Evolutionary conservation across 2,113 vertebrate genomes (phyloP).

Genomic region (Zingel zingel): DNA sequence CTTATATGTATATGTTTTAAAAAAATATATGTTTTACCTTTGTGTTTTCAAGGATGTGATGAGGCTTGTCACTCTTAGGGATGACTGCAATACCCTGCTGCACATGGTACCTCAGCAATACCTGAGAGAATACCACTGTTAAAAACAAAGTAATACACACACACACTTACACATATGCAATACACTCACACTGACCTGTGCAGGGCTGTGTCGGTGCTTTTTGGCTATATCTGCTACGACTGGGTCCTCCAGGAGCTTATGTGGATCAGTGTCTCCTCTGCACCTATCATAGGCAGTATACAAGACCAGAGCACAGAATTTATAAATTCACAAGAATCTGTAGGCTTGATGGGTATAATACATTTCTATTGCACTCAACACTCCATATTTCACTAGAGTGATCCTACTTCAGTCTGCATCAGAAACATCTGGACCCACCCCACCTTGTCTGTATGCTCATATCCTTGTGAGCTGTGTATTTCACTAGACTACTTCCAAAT

Average conservation of each 20-base stretch:
- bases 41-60: constrained; percentile 86
- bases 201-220: constrained; percentile 73
- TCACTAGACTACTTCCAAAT: background rate
- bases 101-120: constrained; percentile 82
- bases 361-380: background rate
- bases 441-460: background rate
- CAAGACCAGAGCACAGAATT: background rate
- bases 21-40: constrained; percentile 78
- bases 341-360: background rate
- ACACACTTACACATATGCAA: background rate
- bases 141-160: background rate
- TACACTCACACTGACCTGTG: constrained; percentile 73
- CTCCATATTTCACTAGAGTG: background rate
- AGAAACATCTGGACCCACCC: background rate
- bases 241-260: constrained; percentile 76
- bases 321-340: background rate
- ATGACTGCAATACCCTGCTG: constrained; percentile 83
- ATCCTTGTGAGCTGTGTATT: background rate
- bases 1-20: too few species aligned
- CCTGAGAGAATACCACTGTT: constrained; percentile 57
- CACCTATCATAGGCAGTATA: constrained; percentile 46
- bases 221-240: constrained; percentile 73
- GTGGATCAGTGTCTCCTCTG: constrained; percentile 75
- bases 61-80: constrained; percentile 83
- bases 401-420: background rate